phyloP scores from a whole-genome alignment of 2,797 vertebrate genomes.

The Acanthopagrus latus region DNA sequence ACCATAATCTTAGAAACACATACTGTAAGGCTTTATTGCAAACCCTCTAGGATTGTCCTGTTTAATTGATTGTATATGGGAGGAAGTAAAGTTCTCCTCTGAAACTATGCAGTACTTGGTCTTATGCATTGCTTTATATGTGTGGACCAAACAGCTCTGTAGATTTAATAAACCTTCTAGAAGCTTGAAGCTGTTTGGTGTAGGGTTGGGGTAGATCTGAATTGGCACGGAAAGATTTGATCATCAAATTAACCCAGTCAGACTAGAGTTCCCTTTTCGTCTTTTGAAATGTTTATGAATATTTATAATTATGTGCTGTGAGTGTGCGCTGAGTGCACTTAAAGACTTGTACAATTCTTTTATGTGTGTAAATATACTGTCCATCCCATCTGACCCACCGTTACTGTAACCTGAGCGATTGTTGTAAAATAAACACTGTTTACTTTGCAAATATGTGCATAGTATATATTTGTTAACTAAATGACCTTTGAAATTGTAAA shows the following conservation, averaged over 20 bases:
- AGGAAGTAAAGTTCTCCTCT: slow-evolving; percentile 50
- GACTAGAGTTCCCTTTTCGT: slow-evolving; percentile 47
- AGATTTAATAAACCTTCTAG: slow-evolving; percentile 31
- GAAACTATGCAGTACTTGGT: slow-evolving; percentile 81
- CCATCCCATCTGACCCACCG: slow-evolving; percentile 62
- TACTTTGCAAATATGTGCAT: slow-evolving; percentile 90
- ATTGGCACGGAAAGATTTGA: slow-evolving; percentile 69
- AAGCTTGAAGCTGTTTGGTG: slow-evolving; percentile 47
- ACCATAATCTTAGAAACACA: slow-evolving; percentile 40
- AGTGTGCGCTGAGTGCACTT: slow-evolving; percentile 75
- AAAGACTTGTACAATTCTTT: slow-evolving; percentile 79
- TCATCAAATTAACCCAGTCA: slow-evolving; percentile 62
- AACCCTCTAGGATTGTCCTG: slow-evolving; percentile 54
- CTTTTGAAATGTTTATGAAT: slow-evolving; percentile 75
- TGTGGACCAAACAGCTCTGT: slow-evolving; percentile 61
- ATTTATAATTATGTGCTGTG: slow-evolving; percentile 85
- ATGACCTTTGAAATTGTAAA: slow-evolving; percentile 97
- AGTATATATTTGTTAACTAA: slow-evolving; percentile 94
- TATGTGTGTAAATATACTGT: slow-evolving; percentile 82
- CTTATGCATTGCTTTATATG: slow-evolving; percentile 55
- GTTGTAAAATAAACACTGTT: slow-evolving; percentile 90
- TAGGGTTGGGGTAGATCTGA: slow-evolving; percentile 17
- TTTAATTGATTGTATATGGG: slow-evolving; percentile 70
- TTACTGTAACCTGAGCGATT: slow-evolving; percentile 79
- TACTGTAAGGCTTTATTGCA: slow-evolving; percentile 51